Evolutionary conservation across 2,113 vertebrate genomes (phyloP), one percentile per base, ranked within the genome.

Genomic region (Numenius arquata): DNA sequence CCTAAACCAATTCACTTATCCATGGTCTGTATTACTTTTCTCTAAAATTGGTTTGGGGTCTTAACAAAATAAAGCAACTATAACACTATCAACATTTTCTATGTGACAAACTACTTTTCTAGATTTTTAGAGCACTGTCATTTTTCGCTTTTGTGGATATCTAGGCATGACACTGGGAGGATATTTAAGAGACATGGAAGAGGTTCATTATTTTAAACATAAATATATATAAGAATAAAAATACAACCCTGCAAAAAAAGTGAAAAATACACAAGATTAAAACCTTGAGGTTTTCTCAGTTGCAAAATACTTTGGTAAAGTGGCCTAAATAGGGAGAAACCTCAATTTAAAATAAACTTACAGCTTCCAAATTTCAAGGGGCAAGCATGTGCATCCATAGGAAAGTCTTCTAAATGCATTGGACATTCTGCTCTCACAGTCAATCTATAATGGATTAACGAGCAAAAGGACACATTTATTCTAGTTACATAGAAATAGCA

Each of bases 381-480:
- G 86, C 99, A 99, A 78, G 99, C 99, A 36, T 99, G 99, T 81
- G 99, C 99, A 65, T 99, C 99, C 99, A 99, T 99, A 3, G 99
- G 99, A 95, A 99, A 99, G 94, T 99, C 99, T 97, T 99, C 99
- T 90, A 99, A 98, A 88, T 99, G 99, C 99, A 99, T 99, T 70
- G 99, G 99, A 74, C 99, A 99, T 95, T 99, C 99, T 17, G 99
- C 99, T 86, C 99, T 99, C 97, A 99, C 99, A 26, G 99, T 99
- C 97, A 99, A 97, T 97, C 99, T 99, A 98, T 25, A 98, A 97
- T 59, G 91, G 30, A 97, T 95, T 91, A 96, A 92, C 74, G 93
- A 96, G 91, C 66, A 95, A 96, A 97, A 89, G 96, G 62, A 96
- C 12, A 77, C 55, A 59, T 95, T 97, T 97, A 95, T 82, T 81